A percentile compares a stretch with the other conserved stretches of the same genome.
phyloP scores from a whole-genome alignment of 2,888 invertebrate species.

The Uropetala carovei region DNA sequence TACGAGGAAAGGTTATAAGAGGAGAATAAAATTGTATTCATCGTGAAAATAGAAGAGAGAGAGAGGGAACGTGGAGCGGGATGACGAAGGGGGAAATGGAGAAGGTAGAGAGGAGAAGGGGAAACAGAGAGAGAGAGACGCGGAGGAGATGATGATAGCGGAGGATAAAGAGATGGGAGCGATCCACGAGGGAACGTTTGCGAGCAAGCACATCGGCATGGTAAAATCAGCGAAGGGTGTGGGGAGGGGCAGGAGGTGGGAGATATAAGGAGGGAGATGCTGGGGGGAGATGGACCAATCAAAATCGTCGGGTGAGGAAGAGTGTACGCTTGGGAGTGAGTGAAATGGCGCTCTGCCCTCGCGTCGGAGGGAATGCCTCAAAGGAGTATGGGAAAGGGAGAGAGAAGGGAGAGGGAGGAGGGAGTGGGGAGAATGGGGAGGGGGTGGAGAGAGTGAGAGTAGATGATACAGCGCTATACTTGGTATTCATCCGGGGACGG shows the following conservation, averaged over 20 bases:
- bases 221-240: neutral
- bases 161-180: neutral
- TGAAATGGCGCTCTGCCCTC: neutral
- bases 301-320: slow-evolving; percentile 35
- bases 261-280: neutral
- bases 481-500: slow-evolving; percentile 34
- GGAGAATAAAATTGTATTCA: neutral
- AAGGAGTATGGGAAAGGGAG: slow-evolving; percentile 25
- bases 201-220: neutral
- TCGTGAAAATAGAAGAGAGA: neutral
- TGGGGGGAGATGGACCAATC: slow-evolving; percentile 2
- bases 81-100: neutral
- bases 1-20: neutral
- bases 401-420: neutral
- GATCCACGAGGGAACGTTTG: neutral
- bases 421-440: neutral
- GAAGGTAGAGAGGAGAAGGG: neutral
- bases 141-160: slow-evolving; percentile 20
- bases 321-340: slow-evolving; percentile 7
- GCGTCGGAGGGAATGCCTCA: slow-evolving; percentile 41
- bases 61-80: neutral
- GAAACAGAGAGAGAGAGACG: neutral
- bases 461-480: slow-evolving; percentile 11
- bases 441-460: too few species aligned
- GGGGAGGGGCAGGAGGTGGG: neutral